A percentile compares a stretch with the other conserved stretches of the same genome.
These are phyloP conservation scores for Chelon labrosus DNA, from an alignment of 2,797 vertebrate species.

Conservation along the genomic window DNA sequence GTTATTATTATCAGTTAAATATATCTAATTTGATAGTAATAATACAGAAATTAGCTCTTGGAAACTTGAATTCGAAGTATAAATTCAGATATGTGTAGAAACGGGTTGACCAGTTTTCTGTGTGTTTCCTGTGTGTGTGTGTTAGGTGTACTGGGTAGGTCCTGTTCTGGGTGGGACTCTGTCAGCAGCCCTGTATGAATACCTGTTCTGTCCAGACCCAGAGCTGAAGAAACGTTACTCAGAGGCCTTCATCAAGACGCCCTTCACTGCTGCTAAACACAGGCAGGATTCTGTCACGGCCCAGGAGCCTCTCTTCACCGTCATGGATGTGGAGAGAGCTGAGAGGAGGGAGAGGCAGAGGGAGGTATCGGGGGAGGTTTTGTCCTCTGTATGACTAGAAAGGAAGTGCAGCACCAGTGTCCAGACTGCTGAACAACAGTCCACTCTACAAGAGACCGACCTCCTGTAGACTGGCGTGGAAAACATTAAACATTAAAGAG, in stretches of 20 bases:
- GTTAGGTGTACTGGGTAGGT: slow-evolving; percentile 92
- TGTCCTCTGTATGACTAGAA: slow-evolving; percentile 93
- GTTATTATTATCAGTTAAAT: too few relatives aligned
- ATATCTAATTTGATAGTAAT: too few relatives aligned
- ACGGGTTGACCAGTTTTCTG: too few relatives aligned
- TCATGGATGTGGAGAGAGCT: slow-evolving; percentile 87
- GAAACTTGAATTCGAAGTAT: too few relatives aligned
- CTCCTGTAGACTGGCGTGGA: slow-evolving; percentile 68
- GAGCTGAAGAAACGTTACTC: slow-evolving; percentile 87
- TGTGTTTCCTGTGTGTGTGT: slow-evolving; percentile 8
- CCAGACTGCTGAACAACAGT: slow-evolving; percentile 70
- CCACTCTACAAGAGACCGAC: slow-evolving; percentile 88
- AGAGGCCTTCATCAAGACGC: slow-evolving; percentile 84
- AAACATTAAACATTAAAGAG: background rate
- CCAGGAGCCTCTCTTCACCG: slow-evolving; percentile 86
- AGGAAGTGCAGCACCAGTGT: slow-evolving; percentile 68
- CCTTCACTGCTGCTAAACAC: slow-evolving; percentile 84
- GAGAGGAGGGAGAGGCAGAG: slow-evolving; percentile 88
- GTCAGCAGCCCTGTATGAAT: slow-evolving; percentile 89
- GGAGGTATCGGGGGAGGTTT: slow-evolving; percentile 87
- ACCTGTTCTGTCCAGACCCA: slow-evolving; percentile 89
- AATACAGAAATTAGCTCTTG: too few relatives aligned
- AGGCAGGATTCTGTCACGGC: slow-evolving; percentile 86
- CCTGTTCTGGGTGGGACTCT: slow-evolving; percentile 89
- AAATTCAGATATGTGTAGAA: too few relatives aligned